These are phyloP conservation scores for Bombus fervidus DNA, from an alignment of 1,140 invertebrate species.

Conservation along the genomic window DNA sequence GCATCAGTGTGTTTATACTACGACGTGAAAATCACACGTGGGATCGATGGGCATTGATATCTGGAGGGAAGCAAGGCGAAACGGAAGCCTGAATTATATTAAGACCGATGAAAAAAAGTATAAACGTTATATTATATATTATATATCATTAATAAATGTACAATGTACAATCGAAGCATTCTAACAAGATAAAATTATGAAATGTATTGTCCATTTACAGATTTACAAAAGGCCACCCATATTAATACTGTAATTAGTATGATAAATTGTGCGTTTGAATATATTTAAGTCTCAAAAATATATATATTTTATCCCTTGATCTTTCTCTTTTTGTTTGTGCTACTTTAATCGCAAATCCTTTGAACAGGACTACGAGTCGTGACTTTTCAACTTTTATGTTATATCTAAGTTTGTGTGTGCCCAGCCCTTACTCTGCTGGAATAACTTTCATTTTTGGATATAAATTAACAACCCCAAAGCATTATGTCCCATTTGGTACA, in stretches of 20 bases:
- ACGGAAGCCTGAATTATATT: conserved; percentile 7
- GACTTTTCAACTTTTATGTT: neutral
- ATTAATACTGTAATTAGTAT: conserved; percentile 74
- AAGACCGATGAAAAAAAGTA: conserved; percentile 50
- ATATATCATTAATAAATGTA: conserved; percentile 66
- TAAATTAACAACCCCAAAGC: conserved; percentile 24
- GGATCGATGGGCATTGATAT: neutral
- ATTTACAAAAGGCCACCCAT: conserved; percentile 60
- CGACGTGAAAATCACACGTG: neutral
- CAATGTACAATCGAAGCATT: conserved; percentile 50
- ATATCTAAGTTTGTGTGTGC: neutral
- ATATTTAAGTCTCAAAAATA: conserved; percentile 72
- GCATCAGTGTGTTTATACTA: neutral
- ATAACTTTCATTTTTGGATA: conserved; percentile 38
- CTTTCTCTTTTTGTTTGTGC: neutral
- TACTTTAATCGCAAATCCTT: conserved; percentile 25
- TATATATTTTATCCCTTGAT: conserved; percentile 26
- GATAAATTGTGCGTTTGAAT: conserved; percentile 59
- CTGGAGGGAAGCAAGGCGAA: neutral
- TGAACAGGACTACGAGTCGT: conserved; percentile 8
- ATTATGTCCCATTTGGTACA: conserved; percentile 37
- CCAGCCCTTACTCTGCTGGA: conserved; percentile 34
- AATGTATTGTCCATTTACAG: conserved; percentile 45
- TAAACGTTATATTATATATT: conserved; percentile 68
- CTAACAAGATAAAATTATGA: conserved; percentile 62